Percentiles rank a stretch among this genome's conserved stretches.
Conservation (phyloP, 92 coral and sea anemone genomes). For the Montipora capitata region DNA sequence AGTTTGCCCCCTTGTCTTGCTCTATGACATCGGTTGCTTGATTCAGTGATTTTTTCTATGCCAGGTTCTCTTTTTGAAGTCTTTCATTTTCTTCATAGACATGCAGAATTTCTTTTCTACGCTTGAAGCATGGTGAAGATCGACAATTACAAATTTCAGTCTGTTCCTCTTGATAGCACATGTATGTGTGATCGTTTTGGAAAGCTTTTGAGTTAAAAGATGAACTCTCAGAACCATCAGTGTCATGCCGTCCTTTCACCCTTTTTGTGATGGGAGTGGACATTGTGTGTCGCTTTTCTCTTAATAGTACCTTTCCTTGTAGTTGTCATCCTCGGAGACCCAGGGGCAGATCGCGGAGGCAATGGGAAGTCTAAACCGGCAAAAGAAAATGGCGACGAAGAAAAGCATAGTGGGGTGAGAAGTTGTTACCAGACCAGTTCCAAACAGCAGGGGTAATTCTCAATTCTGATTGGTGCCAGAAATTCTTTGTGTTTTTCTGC, state of each 20-base stretch:
- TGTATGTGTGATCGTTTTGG: conserved; percentile 15
- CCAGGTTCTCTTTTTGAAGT: no score
- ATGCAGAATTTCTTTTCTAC: conserved; percentile 7
- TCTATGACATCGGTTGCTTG: conserved; percentile 12
- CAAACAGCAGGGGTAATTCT: no score
- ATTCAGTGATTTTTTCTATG: neutral
- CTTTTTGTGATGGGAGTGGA: conserved; percentile 2
- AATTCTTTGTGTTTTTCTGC: no score
- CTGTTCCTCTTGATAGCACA: conserved; percentile 9
- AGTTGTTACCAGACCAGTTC: no score
- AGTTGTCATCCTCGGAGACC: no score
- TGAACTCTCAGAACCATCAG: no score
- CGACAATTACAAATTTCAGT: conserved; percentile 11
- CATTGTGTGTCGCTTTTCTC: conserved; percentile 14
- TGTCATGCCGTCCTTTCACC: conserved; percentile 1
- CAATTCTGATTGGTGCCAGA: no score
- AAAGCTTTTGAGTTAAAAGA: conserved; percentile 11
- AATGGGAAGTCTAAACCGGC: no score
- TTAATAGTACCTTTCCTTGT: conserved; percentile 24
- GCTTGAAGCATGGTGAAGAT: neutral
- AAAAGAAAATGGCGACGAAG: no score
- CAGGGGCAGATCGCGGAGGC: no score
- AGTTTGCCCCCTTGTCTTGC: conserved; percentile 19
- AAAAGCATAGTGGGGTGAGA: no score
- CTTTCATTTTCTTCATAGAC: conserved; percentile 8